These are phyloP conservation scores for Eupithecia insigniata DNA, from an alignment of 2,888 invertebrate species.

Conservation along the genomic window DNA sequence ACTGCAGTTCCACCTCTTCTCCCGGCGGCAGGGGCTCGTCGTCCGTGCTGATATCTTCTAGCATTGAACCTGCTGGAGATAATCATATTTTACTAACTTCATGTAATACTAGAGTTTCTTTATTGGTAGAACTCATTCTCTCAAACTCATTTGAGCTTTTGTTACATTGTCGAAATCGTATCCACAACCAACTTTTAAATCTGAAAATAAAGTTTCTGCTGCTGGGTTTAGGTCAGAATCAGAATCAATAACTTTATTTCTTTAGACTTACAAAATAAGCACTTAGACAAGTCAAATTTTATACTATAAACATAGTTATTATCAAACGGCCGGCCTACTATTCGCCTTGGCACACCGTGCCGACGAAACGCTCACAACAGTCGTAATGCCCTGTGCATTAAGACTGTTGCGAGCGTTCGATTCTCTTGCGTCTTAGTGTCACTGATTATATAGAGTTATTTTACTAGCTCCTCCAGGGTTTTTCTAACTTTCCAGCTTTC, in stretches of 20 bases:
- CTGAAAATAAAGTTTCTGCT: background rate
- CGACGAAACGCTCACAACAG: too few species aligned
- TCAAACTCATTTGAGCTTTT: background rate
- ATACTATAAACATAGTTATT: too few species aligned
- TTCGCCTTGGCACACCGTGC: too few species aligned
- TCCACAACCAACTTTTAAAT: background rate
- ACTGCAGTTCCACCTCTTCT: constrained; percentile 81
- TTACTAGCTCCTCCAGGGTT: background rate
- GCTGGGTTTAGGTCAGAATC: background rate
- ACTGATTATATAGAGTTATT: background rate
- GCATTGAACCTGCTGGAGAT: constrained; percentile 28
- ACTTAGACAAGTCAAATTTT: too few species aligned
- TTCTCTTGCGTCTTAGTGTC: background rate
- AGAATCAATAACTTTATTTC: too few species aligned
- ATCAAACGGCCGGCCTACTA: too few species aligned
- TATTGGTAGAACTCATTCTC: background rate
- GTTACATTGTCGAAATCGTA: background rate
- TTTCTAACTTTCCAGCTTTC: background rate
- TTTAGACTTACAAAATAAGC: too few species aligned
- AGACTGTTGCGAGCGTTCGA: background rate
- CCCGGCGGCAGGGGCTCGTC: constrained; percentile 85
- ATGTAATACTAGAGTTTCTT: background rate
- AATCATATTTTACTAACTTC: background rate
- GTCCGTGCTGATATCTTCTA: constrained; percentile 69
- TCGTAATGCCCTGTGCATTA: too few species aligned